Evolutionary conservation across 2,888 invertebrate species (phyloP).

Genomic region (Muschampia plurimacula): DNA sequence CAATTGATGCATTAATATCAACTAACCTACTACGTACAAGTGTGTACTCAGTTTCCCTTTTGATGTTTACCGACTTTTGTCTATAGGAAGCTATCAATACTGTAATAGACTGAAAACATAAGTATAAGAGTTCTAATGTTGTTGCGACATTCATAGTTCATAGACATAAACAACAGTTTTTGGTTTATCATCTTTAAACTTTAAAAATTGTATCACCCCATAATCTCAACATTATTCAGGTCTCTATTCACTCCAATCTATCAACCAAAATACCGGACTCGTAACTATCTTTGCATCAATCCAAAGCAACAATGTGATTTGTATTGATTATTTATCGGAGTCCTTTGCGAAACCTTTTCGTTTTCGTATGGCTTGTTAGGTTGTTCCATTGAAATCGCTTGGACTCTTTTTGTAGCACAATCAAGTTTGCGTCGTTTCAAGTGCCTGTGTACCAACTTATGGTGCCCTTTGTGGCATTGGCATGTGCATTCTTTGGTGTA

Average conservation of each 20-base stretch:
- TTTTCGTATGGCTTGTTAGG: slow-evolving; percentile 29
- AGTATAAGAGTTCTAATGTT: neutral
- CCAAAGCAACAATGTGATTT: neutral
- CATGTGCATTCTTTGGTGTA: slow-evolving; percentile 12
- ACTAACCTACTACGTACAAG: slow-evolving; percentile 6
- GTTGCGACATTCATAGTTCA: neutral
- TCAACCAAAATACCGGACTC: too few relatives aligned
- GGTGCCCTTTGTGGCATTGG: slow-evolving; percentile 21
- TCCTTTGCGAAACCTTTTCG: slow-evolving; percentile 18
- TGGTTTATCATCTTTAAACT: neutral
- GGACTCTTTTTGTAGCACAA: slow-evolving; percentile 33
- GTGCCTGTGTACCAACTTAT: slow-evolving; percentile 11
- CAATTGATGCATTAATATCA: slow-evolving; percentile 31
- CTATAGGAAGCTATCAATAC: too few relatives aligned
- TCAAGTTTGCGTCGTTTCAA: slow-evolving; percentile 7
- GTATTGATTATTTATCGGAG: slow-evolving; percentile 3
- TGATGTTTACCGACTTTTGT: slow-evolving; percentile 4
- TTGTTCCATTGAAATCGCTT: slow-evolving; percentile 32
- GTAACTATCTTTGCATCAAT: neutral
- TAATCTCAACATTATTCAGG: too few relatives aligned
- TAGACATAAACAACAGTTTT: neutral
- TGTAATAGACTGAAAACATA: neutral
- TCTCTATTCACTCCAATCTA: neutral
- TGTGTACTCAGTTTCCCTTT: neutral
- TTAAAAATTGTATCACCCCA: neutral